Percentiles rank a stretch among this genome's conserved stretches.
These are phyloP conservation scores for Trogon melanurus DNA, from an alignment of 2,113 vertebrate genomes.

Conservation along the genomic window DNA sequence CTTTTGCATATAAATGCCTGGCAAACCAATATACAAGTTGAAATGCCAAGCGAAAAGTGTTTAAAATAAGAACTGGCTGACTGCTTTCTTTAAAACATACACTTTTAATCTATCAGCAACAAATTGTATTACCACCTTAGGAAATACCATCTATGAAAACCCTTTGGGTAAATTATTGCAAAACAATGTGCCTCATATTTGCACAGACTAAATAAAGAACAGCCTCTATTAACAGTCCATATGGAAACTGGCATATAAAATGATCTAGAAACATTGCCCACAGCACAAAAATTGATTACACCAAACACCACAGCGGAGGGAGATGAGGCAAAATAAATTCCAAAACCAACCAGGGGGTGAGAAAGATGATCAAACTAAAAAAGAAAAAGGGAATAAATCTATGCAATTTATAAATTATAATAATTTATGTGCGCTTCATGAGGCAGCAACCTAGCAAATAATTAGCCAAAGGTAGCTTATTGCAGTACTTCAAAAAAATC, in stretches of 20 bases:
- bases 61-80: constrained; percentile 28
- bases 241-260: background rate
- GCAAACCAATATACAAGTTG: background rate
- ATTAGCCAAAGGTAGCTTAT: background rate
- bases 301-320: background rate
- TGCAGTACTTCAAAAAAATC: background rate
- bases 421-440: background rate
- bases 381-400: background rate
- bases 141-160: background rate
- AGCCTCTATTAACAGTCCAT: background rate
- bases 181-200: background rate
- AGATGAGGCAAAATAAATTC: background rate
- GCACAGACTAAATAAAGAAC: background rate
- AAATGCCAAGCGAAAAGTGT: constrained; percentile 3
- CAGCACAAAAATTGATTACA: background rate
- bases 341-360: background rate
- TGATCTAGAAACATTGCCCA: background rate
- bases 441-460: background rate
- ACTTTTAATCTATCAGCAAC: background rate
- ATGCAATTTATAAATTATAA: background rate
- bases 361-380: background rate
- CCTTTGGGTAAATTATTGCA: background rate
- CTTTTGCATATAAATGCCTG: constrained; percentile 5
- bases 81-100: background rate
- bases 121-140: background rate